Evolutionary conservation across 2,113 vertebrate species (phyloP).

Genomic region (Brachionichthys hirsutus): DNA sequence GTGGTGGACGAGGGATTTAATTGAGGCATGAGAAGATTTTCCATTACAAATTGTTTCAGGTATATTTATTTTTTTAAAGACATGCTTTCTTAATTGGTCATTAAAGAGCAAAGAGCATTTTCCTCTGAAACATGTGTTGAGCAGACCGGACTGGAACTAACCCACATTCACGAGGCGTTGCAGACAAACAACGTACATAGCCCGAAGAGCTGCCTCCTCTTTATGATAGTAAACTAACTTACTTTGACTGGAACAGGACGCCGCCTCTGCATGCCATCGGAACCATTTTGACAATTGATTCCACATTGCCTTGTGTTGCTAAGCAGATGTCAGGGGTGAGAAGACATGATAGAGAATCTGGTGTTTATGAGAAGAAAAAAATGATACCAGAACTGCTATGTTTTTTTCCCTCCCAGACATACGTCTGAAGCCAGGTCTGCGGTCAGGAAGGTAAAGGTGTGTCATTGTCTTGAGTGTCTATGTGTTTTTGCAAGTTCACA

Average conservation of each 20-base stretch:
- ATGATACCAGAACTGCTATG: conserved; percentile 43
- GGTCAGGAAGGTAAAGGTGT: conserved; percentile 20
- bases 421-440: conserved; percentile 56
- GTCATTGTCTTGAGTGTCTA: conserved; percentile 2
- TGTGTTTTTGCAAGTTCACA: conserved; percentile 14
- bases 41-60: conserved; percentile 65
- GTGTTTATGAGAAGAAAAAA: conserved; percentile 43
- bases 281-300: conserved; percentile 42
- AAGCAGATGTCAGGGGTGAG: conserved; percentile 33
- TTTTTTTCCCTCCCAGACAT: conserved; percentile 68
- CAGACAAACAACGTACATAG: conserved; percentile 47
- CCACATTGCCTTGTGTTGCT: conserved; percentile 23
- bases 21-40: conserved; percentile 47
- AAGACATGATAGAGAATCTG: conserved; percentile 16
- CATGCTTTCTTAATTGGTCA: conserved; percentile 53
- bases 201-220: conserved; percentile 32
- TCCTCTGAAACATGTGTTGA: conserved; percentile 46
- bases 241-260: conserved; percentile 40
- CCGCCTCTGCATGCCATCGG: conserved; percentile 28
- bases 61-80: not conserved
- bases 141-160: conserved; percentile 59
- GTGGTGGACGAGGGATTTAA: conserved; percentile 35
- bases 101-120: conserved; percentile 22
- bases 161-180: conserved; percentile 28
- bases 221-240: conserved; percentile 57